Percentiles rank a stretch among this genome's conserved stretches.
Conservation (phyloP, 2,888 invertebrate species). For the Cordilura impudica region DNA sequence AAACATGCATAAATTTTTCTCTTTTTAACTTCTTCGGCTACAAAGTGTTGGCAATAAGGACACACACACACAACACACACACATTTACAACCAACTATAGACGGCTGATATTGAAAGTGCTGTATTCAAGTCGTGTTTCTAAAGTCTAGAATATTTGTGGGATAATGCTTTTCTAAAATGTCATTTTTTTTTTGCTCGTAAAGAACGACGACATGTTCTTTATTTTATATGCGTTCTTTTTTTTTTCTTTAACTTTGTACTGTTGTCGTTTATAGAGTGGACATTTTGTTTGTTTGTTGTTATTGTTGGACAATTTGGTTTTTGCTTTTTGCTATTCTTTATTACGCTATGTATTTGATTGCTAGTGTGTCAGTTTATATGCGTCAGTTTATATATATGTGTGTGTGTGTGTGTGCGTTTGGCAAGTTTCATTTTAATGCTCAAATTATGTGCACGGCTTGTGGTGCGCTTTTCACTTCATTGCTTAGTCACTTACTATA, state of each 20-base stretch:
- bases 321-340: background rate
- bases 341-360: background rate
- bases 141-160: background rate
- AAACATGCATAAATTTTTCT: background rate
- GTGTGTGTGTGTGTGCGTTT: background rate
- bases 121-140: background rate
- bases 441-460: background rate
- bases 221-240: background rate
- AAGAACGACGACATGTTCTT: background rate
- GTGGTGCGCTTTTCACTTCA: background rate
- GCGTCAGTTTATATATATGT: background rate
- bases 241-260: background rate
- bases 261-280: constrained; percentile 5
- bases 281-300: background rate
- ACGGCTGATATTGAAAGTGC: background rate
- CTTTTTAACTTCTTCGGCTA: background rate
- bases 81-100: background rate
- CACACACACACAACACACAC: background rate
- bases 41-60: background rate
- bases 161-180: too few species aligned
- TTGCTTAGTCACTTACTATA: background rate
- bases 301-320: background rate
- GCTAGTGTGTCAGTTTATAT: background rate
- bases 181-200: too few species aligned
- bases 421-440: background rate